Evolutionary conservation across 1,140 invertebrate species (phyloP), one percentile per base, ranked within the genome.

Genomic region (Brachionus plicatilis): DNA sequence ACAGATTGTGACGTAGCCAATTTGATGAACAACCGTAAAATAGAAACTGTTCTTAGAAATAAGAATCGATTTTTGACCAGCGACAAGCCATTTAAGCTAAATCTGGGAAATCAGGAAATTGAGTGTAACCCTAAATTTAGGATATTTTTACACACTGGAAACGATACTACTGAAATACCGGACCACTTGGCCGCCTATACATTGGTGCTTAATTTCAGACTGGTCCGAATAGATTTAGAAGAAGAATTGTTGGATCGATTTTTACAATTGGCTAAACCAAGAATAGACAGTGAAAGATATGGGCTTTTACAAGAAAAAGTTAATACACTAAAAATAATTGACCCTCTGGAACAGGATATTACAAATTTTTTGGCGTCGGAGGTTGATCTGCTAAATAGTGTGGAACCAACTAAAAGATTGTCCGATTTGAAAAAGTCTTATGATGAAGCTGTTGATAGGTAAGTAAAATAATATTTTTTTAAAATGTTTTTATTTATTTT

Each of bases 371-470:
- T 90, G 24, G 87, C 87, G 11, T 87, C 87, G 80, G 88, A 89
- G 85, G 86, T 88, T 0, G 84, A 88, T 29, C 85, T 89, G 29
- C 87, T 90, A 86, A 89, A 88, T 84, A 88, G 88, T 85, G 86
- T 89, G 86, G 87, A 60, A 87, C 88, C 43, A 88, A 75, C 87
- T 7, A 89, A 89, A 83, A 87, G 87, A 85, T 75, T 90, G 50
- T 87, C 88, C 20, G 89, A 89, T 27, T 86, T 89, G 8, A 89
- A 88, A 85, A 89, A 89, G 84, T 88, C 88, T 65, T 89, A 87
- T 87, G 88, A 89, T 80, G 89, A 90, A 86, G 88, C 88, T 65
- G 85, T 87, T n/a, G 89, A 89, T 76, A 88, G 87, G 88, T 90
- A 86, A 85, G 0, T 47, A 14, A 37, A 9, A 3, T 14, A 50